Evolutionary conservation across 2,888 invertebrate species (phyloP).

Genomic region (Eristalinus sepulchralis): DNA sequence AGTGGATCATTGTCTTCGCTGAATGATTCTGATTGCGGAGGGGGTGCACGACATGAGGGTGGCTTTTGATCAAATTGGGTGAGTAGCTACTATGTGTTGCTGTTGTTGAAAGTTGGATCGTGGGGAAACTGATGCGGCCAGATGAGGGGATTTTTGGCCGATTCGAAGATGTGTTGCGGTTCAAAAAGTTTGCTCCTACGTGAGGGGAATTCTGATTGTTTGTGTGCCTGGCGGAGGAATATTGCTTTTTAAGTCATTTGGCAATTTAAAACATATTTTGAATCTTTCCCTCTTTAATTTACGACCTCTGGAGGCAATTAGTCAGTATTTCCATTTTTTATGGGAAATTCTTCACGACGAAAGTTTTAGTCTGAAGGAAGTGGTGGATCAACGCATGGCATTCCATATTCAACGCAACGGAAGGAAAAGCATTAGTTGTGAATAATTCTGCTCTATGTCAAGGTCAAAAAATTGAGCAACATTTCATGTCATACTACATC

Average conservation of each 20-base stretch:
- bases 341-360: too few relatives aligned
- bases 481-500: too few relatives aligned
- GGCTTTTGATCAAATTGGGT: background rate
- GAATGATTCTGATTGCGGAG: background rate
- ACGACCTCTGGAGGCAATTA: background rate
- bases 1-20: background rate
- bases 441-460: too few relatives aligned
- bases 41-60: background rate
- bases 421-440: too few relatives aligned
- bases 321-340: too few relatives aligned
- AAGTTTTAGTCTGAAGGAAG: too few relatives aligned
- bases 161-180: background rate
- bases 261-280: background rate
- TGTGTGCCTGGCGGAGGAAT: background rate
- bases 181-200: background rate
- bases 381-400: too few relatives aligned
- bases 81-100: background rate
- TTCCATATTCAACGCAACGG: too few relatives aligned
- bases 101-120: background rate
- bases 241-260: background rate
- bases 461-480: too few relatives aligned
- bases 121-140: background rate
- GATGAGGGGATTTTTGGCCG: background rate
- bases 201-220: background rate
- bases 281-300: background rate